These are phyloP conservation scores for Pissodes strobi DNA, from an alignment of 1,140 invertebrate genomes.

Conservation along the genomic window DNA sequence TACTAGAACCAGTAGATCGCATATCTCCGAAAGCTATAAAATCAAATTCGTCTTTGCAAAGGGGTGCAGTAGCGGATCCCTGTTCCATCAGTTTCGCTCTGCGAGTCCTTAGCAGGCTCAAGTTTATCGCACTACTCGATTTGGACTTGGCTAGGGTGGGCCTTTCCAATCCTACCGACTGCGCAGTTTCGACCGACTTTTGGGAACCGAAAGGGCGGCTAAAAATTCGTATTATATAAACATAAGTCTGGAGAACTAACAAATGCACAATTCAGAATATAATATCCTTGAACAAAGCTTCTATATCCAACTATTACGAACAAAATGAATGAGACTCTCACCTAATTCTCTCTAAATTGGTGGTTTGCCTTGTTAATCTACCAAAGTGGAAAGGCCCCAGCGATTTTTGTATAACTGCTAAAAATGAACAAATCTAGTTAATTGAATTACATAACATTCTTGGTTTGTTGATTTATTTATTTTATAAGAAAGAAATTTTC, in stretches of 20 bases:
- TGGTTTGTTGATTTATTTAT: no score
- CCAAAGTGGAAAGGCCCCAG: slow-evolving; percentile 48
- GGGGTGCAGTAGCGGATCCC: slow-evolving; percentile 23
- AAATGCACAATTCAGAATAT: background rate
- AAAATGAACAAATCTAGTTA: no score
- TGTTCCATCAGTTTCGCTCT: slow-evolving; percentile 47
- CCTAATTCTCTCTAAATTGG: slow-evolving; percentile 52
- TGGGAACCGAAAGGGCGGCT: slow-evolving; percentile 39
- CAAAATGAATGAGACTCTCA: slow-evolving; percentile 15
- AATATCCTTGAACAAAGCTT: no score
- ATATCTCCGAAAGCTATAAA: slow-evolving; percentile 48
- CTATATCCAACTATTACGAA: no score
- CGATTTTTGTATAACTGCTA: slow-evolving; percentile 36
- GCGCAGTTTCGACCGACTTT: slow-evolving; percentile 34
- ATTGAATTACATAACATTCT: no score
- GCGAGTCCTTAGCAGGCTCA: slow-evolving; percentile 47
- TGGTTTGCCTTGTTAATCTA: slow-evolving; percentile 49
- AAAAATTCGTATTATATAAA: background rate
- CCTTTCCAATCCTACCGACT: slow-evolving; percentile 32
- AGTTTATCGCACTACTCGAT: slow-evolving; percentile 55
- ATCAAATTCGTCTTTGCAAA: slow-evolving; percentile 51
- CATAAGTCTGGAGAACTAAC: background rate
- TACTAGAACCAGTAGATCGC: slow-evolving; percentile 32
- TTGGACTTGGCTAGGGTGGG: slow-evolving; percentile 52
- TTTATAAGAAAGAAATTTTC: no score